Percentiles rank a stretch among this genome's conserved stretches.
Conservation (phyloP, 2,113 vertebrate genomes). For the Hippopotamus amphibius region DNA sequence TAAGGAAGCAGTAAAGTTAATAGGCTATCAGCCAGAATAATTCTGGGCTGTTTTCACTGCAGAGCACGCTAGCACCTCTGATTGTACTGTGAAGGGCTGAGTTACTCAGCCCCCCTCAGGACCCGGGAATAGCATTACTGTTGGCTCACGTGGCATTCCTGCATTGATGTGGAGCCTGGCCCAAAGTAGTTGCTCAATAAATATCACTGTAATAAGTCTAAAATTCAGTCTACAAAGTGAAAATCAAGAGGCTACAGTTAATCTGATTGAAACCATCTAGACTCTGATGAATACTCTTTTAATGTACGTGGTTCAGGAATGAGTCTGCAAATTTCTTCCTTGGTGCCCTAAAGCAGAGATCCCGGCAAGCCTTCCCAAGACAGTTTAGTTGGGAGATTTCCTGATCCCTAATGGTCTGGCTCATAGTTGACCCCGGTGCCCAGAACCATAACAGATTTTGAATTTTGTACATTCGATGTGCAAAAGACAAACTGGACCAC, state of each 20-base stretch:
- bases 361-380: neutral
- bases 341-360: neutral
- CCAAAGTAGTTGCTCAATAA: neutral
- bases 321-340: neutral
- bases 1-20: constrained; percentile 66
- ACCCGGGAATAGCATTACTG: neutral
- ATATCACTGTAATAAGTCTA: neutral
- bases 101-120: neutral
- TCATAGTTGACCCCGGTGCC: neutral
- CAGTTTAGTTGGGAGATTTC: neutral
- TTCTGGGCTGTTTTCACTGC: neutral
- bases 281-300: neutral
- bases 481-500: neutral
- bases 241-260: neutral
- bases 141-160: neutral
- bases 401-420: neutral
- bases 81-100: neutral
- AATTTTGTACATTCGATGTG: neutral
- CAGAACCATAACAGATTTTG: neutral
- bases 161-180: neutral
- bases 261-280: neutral
- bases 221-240: neutral
- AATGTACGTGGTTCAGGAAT: neutral
- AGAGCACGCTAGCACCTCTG: neutral
- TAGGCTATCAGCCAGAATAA: constrained; percentile 33